Conservation (phyloP, 1,140 invertebrate species). For the Chymomyza costata region DNA sequence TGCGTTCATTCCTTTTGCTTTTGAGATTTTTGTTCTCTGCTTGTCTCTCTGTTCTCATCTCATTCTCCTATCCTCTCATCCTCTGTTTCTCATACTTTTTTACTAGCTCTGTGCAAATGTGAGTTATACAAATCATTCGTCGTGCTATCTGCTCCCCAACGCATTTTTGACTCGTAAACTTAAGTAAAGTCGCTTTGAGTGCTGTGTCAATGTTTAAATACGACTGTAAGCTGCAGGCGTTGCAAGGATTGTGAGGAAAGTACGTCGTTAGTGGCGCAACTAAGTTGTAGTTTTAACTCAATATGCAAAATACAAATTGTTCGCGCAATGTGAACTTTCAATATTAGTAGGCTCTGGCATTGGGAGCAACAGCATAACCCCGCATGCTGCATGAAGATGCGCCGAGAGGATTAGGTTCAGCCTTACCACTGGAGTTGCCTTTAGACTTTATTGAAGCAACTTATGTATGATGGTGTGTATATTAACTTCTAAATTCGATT, state of each 20-base stretch:
- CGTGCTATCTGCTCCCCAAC: constrained; percentile 22
- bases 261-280: constrained; percentile 23
- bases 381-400: neutral
- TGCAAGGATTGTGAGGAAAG: too few species aligned
- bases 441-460: too few species aligned
- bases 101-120: too few species aligned
- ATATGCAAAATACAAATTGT: constrained; percentile 70
- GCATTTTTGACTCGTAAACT: constrained; percentile 56
- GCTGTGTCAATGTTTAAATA: constrained; percentile 51
- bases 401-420: too few species aligned
- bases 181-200: constrained; percentile 18
- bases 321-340: constrained; percentile 27
- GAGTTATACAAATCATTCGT: too few species aligned
- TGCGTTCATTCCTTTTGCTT: constrained; percentile 20
- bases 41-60: constrained; percentile 13
- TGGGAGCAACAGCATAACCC: neutral
- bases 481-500: too few species aligned
- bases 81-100: too few species aligned
- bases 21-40: constrained; percentile 19
- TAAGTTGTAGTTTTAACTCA: constrained; percentile 68
- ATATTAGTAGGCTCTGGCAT: neutral
- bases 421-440: too few species aligned
- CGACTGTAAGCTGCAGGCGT: constrained; percentile 52
- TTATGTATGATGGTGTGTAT: too few species aligned
- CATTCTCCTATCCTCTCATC: constrained; percentile 11